Base-by-base conservation (phyloP, 2,888 invertebrate genomes). In the Tiphia femorata region DNA sequence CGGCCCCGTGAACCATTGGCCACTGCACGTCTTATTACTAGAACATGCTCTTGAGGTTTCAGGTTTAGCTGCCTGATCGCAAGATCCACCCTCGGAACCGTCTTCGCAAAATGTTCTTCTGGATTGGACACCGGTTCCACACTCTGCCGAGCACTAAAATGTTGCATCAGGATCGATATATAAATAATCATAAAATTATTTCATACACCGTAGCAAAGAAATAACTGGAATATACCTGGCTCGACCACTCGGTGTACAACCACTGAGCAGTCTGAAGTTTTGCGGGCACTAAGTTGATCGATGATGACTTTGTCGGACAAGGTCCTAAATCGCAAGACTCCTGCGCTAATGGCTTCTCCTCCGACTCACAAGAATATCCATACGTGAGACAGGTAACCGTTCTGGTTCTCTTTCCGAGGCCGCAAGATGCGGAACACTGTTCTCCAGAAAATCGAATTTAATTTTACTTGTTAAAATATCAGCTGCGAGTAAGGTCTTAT, bases 1-100 rank as follows among this genome's bases (percentile, higher is more conserved):
- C 0, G 91, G 89, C 27, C 95, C 93, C 5, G 90, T 87, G 78
- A 94, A 96, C 96, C 96, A 96, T 72, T 92, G 89, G 0, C 93
- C 92, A 81, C 74, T 90, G 79, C 91, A 95, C 64, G 87, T 88
- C 65, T 87, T 87, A 56, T 90, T 88, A 23, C 89, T 88, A 3
- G 90, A 86, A 76, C 94, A 94, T 0, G 89, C 86, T 67, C 92
- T 87, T 0, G 88, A 87, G 1, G 87, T 84, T 62, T 89, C 88
- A 0, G 94, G 88, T 43, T 87, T 87, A 27, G 82, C 84, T 44
- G 86, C 86, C 60, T 87, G 84, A 27, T 87, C 85, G 73, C 90
- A 89, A 1, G 63, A 54, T 7, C 88, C 87, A 1, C 87, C 86
- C 0, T 87, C 86, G 1, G 56, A 43, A 5, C 37, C 57, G 2